These are phyloP conservation scores for Stenodera caucasica DNA, from an alignment of 2,888 invertebrate genomes.

Conservation along the genomic window DNA sequence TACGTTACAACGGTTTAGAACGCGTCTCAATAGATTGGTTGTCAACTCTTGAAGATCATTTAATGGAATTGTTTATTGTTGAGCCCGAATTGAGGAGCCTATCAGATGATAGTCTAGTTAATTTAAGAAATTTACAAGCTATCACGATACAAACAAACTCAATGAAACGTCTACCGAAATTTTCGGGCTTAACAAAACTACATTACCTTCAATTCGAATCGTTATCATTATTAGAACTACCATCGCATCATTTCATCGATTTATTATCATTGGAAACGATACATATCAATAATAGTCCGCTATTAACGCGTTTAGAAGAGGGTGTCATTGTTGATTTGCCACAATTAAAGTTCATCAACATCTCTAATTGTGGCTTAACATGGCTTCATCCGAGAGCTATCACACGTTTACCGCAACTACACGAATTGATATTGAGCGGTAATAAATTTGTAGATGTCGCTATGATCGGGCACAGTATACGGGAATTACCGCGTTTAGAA, in stretches of 20 bases:
- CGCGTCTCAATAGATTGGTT: constrained; percentile 81
- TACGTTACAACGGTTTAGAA: constrained; percentile 81
- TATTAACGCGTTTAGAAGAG: constrained; percentile 70
- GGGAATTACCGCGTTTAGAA: constrained; percentile 74
- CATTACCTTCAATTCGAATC: constrained; percentile 76
- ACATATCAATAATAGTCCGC: constrained; percentile 70
- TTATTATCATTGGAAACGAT: constrained; percentile 74
- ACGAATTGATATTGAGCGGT: constrained; percentile 69
- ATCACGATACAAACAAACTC: constrained; percentile 78
- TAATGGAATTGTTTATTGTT: constrained; percentile 83
- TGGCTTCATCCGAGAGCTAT: constrained; percentile 79
- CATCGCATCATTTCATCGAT: constrained; percentile 70
- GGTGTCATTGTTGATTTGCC: constrained; percentile 66
- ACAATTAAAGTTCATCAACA: constrained; percentile 70
- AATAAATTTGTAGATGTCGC: constrained; percentile 77
- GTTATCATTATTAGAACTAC: constrained; percentile 65
- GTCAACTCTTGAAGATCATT: constrained; percentile 72
- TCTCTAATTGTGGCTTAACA: constrained; percentile 74
- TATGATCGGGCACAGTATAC: constrained; percentile 77
- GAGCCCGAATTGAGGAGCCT: constrained; percentile 79
- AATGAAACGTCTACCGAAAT: constrained; percentile 73
- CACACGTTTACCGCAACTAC: constrained; percentile 69
- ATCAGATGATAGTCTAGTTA: constrained; percentile 76
- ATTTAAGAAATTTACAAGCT: constrained; percentile 76
- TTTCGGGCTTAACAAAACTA: constrained; percentile 70